Base-by-base conservation (phyloP, 2,113 vertebrate species). In the Ochotona princeps region DNA sequence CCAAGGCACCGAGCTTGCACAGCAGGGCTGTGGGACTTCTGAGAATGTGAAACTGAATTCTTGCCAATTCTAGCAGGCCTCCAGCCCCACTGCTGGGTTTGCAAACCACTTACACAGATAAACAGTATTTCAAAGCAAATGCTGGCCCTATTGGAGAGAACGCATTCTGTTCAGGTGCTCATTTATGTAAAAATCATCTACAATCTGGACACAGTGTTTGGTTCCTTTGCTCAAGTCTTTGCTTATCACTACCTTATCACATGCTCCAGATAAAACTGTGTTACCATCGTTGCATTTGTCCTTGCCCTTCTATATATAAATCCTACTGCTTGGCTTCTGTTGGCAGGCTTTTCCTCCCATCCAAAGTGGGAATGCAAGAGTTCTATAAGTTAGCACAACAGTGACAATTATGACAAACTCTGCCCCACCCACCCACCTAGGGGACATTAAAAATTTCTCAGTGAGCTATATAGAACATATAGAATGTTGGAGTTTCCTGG, bases 1-100 rank as follows among this genome's bases (percentile, higher is more conserved):
- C 57, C 54, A 79, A 90, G 47, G 67, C n/a, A 75, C 10, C 73
- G 90, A 32, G 28, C 14, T 57, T 92, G 66, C 92, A 89, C 32
- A 51, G 75, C 28, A 47, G 35, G 73, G 54, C 76, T 83, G 47
- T 28, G 76, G 90, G 86, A 66, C 61, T 70, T 35, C 47, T 66
- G 28, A 57, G 73, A 82, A 32, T 26, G 51, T 69, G 38, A 60
- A 83, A 75, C 61, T 47, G n/a, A 17, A 15, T 35, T 90, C 32
- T 30, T 38, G 3, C 26, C 20, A 75, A 5, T 5, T 10, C 69
- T n/a, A 35, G 38, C 74, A 30, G 21, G 67, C 6, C 7, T 63
- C 26, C 32, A 32, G 25, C 11, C 8, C 38, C 18, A 26, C 9
- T 15, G 7, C 20, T 49, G 21, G 9, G 7, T 54, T 78, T 94